Base-by-base conservation (phyloP, 2,888 invertebrate species). In the Lasioglossum leucozonium region DNA sequence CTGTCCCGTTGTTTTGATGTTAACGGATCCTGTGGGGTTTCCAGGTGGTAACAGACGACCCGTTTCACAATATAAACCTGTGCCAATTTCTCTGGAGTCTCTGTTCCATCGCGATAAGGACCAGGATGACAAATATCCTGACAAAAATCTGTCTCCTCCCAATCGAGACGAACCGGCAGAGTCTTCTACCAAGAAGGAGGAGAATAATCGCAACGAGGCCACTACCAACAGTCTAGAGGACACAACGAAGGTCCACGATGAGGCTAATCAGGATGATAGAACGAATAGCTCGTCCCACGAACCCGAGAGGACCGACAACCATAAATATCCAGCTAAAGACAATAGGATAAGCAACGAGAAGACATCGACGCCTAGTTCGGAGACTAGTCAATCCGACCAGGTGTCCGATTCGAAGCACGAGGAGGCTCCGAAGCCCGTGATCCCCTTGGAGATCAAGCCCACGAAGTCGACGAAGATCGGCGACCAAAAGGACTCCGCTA, bases 11-110 rank as follows among this genome's bases (percentile, higher is more conserved):
- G n/a, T 10, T 67, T 22, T 4, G 37, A 11, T 67, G 13, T n/a
- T 37, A 40, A 67, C 10, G 22, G 13, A 4, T n/a, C 4, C 10
- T 67, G 11, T 67, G 40, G 11, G 3, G n/a, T 42, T 51, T 79
- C 1, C 80, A 93, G 93, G 92, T 78, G 90, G 87, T 22, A 93
- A 91, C 62, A 90, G 93, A 71, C 92, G 92, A 79, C 95, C 94
- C 3, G 85, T 92, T 26, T 90, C 93, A 4, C 88, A 93, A 0
- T 94, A 95, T 85, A 95, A 95, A 84, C 94, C 95, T 0, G 65
- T 93, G 51, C 92, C 92, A 47, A 87, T 90, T 0, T 81, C 84
- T 8, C 34, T 87, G 42, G 88, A 93, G 47, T 86, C 88, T 34
- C 83, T 75, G 40, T 91, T 88, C 58, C 85, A 90, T 77, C 86